Conservation (phyloP, 2,797 vertebrate genomes). For the Hippopotamyrus pictus region DNA sequence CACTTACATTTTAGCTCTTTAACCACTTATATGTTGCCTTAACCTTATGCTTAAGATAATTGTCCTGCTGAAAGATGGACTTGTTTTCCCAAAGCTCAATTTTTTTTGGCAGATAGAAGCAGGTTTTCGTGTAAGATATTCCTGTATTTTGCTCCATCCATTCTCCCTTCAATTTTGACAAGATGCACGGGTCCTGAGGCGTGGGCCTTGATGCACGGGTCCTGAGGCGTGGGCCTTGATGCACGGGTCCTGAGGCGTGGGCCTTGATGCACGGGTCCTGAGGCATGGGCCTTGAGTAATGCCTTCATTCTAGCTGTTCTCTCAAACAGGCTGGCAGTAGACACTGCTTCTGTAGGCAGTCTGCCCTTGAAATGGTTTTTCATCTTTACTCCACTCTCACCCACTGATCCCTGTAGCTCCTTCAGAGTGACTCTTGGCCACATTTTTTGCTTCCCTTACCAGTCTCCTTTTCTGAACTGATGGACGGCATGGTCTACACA, state of each 20-base stretch:
- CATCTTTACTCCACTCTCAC: not conserved
- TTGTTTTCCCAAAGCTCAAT: not conserved
- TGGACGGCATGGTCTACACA: not conserved
- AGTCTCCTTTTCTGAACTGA: not conserved
- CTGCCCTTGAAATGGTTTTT: too few species aligned
- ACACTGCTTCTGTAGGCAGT: too few species aligned
- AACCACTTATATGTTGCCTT: not conserved
- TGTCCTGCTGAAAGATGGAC: not conserved
- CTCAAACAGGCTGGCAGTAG: not conserved
- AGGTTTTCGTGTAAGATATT: not conserved
- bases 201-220: too few species aligned
- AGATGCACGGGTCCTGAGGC: not conserved
- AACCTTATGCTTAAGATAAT: not conserved
- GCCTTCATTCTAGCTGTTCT: not conserved
- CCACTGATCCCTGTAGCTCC: not conserved
- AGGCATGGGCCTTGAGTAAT: not conserved
- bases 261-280: too few species aligned
- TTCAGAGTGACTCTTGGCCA: too few species aligned
- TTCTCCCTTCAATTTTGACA: not conserved
- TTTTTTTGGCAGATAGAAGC: not conserved
- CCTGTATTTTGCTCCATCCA: not conserved
- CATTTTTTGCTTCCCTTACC: too few species aligned
- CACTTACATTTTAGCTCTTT: not conserved
- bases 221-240: too few species aligned
- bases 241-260: too few species aligned